Conservation (phyloP, 2,113 vertebrate genomes). For the Cricetomys ansorgei region DNA sequence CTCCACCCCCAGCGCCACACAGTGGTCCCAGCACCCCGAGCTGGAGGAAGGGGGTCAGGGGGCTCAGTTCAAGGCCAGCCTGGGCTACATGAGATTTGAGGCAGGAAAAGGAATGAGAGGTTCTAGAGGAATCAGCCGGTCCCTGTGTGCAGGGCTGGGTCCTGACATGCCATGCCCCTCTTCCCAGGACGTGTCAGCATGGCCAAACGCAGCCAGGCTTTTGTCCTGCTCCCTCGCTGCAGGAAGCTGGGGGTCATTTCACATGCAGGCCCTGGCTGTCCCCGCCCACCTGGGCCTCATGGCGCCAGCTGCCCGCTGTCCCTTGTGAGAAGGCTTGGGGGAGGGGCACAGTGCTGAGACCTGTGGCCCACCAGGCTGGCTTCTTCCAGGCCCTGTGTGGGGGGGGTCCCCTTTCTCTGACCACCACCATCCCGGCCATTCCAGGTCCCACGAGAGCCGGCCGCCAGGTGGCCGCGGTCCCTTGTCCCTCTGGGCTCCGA, state of each 20-base stretch:
- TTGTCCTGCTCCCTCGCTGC: background rate
- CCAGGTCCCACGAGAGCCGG: background rate
- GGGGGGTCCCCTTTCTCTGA: background rate
- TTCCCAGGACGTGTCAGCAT: no score
- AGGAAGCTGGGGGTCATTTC: conserved; percentile 54
- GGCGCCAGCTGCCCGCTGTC: conserved; percentile 66
- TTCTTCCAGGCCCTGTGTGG: background rate
- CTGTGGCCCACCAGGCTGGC: background rate
- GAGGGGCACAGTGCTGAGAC: background rate
- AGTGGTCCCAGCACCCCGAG: background rate
- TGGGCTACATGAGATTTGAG: background rate
- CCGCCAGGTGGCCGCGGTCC: background rate
- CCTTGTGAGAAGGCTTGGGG: conserved; percentile 19
- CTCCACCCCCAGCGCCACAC: background rate
- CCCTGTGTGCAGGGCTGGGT: background rate
- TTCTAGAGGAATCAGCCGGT: background rate
- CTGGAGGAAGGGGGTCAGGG: background rate
- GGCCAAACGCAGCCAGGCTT: no score
- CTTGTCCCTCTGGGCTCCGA: background rate
- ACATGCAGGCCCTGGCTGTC: conserved; percentile 49
- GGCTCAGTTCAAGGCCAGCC: background rate
- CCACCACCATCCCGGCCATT: background rate
- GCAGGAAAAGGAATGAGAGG: background rate
- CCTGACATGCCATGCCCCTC: no score
- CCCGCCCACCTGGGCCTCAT: background rate